Evolutionary conservation across 2,797 vertebrate species (phyloP), one percentile per base, ranked within the genome.

Genomic region (Discoglossus pictus): DNA sequence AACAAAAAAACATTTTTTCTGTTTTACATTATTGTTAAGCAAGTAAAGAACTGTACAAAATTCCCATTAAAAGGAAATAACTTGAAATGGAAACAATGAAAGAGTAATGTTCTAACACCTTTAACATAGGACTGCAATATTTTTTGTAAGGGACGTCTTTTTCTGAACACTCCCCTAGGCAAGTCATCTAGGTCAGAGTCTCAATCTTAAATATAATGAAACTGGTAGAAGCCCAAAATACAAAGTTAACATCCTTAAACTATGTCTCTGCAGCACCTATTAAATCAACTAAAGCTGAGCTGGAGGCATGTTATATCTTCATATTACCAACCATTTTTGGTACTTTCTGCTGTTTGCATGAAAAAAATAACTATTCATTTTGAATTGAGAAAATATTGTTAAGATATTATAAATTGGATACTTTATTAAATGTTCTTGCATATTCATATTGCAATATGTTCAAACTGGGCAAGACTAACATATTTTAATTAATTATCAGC

Each of bases 241-340:
- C 18, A 38, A 58, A 56, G 52, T 56, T 58, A 56, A 58, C 58
- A 53, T 48, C 43, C 53, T 58, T 15, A 56, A 56, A 66, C 52
- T 38, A 48, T 46, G 20, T 46, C 42, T 20, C 7, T n/a, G n/a
- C 35, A 58, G 53, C 44, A 13, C 27, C 52, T 47, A 31, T 58
- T 43, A 40, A 42, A 48, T 47, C 52, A 56, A 34, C n/a, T 44
- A 43, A 48, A 56, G 34, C 18, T 40, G 43, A 48, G 64, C 64
- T 58, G 20, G 34, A 48, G 53, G 64, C 64, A 40, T 39, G 55
- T 36, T 50, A 53, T 66, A 50, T 35, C 43, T 58, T 27, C 20
- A 42, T 34, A 38, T 65, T 42, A 47, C 55, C 51, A 54, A 18
- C 25, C 15, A 20, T 50, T 66, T 36, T 16, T 8, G 18, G 6